phyloP scores from a whole-genome alignment of 2,888 invertebrate species.

The Eupeodes latifasciatus region DNA sequence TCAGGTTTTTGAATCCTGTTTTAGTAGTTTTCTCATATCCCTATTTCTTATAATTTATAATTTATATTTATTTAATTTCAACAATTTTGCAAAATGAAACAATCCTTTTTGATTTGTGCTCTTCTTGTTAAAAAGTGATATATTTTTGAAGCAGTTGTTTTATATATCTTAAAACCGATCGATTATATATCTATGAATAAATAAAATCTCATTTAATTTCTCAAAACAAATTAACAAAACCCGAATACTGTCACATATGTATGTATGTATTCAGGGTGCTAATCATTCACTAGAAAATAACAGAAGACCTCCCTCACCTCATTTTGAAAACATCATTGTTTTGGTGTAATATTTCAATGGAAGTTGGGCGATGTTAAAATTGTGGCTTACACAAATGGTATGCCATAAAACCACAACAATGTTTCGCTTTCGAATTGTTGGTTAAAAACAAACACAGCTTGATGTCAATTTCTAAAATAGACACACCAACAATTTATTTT shows the following conservation, averaged over 20 bases:
- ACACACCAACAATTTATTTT: background rate
- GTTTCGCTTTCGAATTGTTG: background rate
- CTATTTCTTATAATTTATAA: no score
- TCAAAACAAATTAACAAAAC: slow-evolving; percentile 3
- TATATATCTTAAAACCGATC: no score
- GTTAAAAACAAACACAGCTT: slow-evolving; percentile 16
- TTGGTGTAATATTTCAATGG: background rate
- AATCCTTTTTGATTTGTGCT: no score
- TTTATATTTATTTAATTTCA: no score
- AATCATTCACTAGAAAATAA: background rate
- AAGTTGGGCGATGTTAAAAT: background rate
- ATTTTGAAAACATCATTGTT: background rate
- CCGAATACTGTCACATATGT: background rate
- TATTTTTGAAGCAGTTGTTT: no score
- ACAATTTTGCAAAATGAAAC: no score
- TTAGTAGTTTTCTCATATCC: no score
- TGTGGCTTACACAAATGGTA: slow-evolving; percentile 8
- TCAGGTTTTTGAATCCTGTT: no score
- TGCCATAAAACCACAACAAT: slow-evolving; percentile 22
- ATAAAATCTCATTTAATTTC: slow-evolving; percentile 1
- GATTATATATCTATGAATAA: background rate
- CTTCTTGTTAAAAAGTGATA: no score
- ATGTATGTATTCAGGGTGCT: background rate
- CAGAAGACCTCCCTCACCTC: background rate
- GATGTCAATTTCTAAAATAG: background rate